A percentile compares a stretch with the other conserved stretches of the same genome.
Evolutionary conservation across 2,113 vertebrate species (phyloP).

Genomic region (Labrus mixtus): DNA sequence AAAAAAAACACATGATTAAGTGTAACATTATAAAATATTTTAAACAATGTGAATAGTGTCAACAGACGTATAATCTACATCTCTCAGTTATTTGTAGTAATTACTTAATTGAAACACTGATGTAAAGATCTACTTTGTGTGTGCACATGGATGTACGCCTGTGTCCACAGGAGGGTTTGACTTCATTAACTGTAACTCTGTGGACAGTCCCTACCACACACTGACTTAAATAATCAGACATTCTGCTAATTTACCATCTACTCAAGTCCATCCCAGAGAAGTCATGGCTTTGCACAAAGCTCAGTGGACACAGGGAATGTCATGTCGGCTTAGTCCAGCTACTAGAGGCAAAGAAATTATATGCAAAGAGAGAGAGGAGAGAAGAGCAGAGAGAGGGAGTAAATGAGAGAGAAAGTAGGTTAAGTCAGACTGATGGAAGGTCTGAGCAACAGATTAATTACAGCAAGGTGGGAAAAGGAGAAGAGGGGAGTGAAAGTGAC

Average conservation of each 20-base stretch:
- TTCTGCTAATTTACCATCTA: slow-evolving; percentile 58
- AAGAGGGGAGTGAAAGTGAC: slow-evolving; percentile 55
- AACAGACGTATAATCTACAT: not conserved
- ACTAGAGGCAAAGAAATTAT: slow-evolving; percentile 48
- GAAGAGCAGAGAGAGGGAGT: slow-evolving; percentile 16
- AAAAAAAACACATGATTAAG: too few species aligned
- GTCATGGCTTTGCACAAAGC: slow-evolving; percentile 45
- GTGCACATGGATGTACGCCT: slow-evolving; percentile 14
- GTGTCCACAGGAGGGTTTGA: slow-evolving; percentile 45
- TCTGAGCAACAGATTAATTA: slow-evolving; percentile 80
- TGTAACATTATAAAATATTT: too few species aligned
- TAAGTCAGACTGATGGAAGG: slow-evolving; percentile 78
- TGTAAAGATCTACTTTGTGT: not conserved
- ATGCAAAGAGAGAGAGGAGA: slow-evolving; percentile 11
- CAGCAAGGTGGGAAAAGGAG: slow-evolving; percentile 55
- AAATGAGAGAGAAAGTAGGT: slow-evolving; percentile 75
- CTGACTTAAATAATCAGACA: slow-evolving; percentile 65
- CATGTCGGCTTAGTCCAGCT: slow-evolving; percentile 65
- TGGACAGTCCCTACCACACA: slow-evolving; percentile 56
- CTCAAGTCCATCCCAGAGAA: slow-evolving; percentile 60
- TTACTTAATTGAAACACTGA: not conserved
- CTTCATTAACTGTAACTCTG: slow-evolving; percentile 56
- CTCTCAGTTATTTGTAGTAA: not conserved
- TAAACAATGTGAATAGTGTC: too few species aligned
- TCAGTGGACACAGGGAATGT: slow-evolving; percentile 65